phyloP scores from a whole-genome alignment of 2,113 vertebrate species.

The Microcebus tavaratra region DNA sequence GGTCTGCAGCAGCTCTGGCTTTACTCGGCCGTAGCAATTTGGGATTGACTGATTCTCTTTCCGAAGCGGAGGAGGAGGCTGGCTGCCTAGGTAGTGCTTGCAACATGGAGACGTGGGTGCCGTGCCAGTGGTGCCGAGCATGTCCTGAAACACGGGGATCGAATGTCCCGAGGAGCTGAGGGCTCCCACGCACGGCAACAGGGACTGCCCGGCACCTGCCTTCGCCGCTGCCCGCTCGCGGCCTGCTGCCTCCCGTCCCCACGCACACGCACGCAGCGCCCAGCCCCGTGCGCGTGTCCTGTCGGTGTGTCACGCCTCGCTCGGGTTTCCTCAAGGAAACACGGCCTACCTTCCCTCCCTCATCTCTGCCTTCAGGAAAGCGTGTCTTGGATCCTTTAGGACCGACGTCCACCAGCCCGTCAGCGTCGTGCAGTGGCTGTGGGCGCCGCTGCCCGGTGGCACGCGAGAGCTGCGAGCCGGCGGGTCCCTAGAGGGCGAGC shows the following conservation, averaged over 20 bases:
- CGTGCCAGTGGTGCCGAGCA: not conserved
- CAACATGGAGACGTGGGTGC: not conserved
- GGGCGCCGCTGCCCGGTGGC: not conserved
- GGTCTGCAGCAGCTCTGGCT: not conserved
- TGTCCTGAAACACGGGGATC: not conserved
- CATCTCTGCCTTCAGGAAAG: not conserved
- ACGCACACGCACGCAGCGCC: rapidly evolving
- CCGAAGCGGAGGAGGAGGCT: not conserved
- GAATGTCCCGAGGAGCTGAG: not conserved
- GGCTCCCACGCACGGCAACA: not conserved
- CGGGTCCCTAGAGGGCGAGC: not conserved
- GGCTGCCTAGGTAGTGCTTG: not conserved
- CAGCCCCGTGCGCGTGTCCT: not conserved
- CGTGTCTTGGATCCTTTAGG: not conserved
- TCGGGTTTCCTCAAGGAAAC: not conserved
- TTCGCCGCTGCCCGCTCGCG: not conserved
- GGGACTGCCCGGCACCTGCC: not conserved
- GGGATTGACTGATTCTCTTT: not conserved
- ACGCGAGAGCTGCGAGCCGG: not conserved
- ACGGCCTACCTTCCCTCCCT: not conserved
- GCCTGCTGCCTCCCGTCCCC: not conserved
- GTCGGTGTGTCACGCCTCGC: not conserved
- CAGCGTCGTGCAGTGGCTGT: not conserved
- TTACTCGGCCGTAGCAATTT: not conserved
- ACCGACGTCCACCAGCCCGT: not conserved